Conservation (phyloP, 2,797 vertebrate genomes). For the Anableps anableps region DNA sequence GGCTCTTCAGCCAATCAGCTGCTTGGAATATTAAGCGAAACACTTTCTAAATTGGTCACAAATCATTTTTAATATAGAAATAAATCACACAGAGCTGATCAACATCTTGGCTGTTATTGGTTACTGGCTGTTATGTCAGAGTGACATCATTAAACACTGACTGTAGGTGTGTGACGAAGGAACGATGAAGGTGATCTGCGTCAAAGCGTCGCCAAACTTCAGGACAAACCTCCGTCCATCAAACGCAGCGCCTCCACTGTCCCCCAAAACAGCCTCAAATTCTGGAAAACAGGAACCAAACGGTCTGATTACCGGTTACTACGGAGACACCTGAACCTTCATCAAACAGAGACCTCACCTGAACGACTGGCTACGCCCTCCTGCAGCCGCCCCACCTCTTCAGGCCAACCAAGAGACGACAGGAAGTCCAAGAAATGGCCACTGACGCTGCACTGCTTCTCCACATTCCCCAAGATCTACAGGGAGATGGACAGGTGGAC, state of each 20-base stretch:
- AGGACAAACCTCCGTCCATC: slow-evolving; percentile 89
- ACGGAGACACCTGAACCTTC: background rate
- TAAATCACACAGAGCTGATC: background rate
- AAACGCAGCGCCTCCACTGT: slow-evolving; percentile 88
- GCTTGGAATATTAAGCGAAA: background rate
- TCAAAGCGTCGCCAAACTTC: slow-evolving; percentile 88
- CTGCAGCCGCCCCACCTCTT: slow-evolving; percentile 73
- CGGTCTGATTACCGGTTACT: background rate
- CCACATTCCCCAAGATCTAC: slow-evolving; percentile 92
- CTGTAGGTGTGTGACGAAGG: slow-evolving; percentile 69
- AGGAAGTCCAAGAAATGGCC: slow-evolving; percentile 92
- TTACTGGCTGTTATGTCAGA: slow-evolving; percentile 18
- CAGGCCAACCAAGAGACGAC: slow-evolving; percentile 88
- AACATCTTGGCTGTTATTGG: background rate
- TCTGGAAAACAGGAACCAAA: slow-evolving; percentile 74
- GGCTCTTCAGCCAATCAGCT: slow-evolving; percentile 31
- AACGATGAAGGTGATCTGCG: slow-evolving; percentile 91
- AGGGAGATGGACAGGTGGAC: slow-evolving; percentile 9
- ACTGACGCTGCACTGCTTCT: slow-evolving; percentile 86
- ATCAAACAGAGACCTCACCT: slow-evolving; percentile 76
- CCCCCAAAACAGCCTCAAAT: slow-evolving; percentile 81
- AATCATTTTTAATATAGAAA: background rate
- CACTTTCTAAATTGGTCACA: background rate
- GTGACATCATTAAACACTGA: slow-evolving; percentile 20
- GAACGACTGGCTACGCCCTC: slow-evolving; percentile 60